Evolutionary conservation across 2,113 vertebrate species (phyloP).

Genomic region (Gasterosteus nipponicus): DNA sequence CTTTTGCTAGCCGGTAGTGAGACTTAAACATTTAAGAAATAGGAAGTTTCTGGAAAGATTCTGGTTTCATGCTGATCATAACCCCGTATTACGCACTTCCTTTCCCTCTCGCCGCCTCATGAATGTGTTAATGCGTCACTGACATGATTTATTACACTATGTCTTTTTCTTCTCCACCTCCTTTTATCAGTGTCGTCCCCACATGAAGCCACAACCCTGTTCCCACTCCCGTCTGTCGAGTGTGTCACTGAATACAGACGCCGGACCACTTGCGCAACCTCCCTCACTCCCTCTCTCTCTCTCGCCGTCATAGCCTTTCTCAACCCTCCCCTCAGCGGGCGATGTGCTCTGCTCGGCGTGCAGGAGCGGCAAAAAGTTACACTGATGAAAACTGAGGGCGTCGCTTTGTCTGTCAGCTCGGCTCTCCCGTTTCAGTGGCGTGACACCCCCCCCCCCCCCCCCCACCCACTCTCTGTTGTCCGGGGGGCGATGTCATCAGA

Average conservation of each 20-base stretch:
- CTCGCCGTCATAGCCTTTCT: conserved; percentile 11
- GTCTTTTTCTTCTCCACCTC: conserved; percentile 5
- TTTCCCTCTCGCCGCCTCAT: conserved; percentile 46
- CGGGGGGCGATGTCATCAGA: conserved; percentile 43
- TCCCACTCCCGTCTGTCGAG: conserved; percentile 44
- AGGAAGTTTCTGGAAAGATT: neutral
- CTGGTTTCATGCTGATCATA: conserved; percentile 11
- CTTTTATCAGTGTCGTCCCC: conserved; percentile 41
- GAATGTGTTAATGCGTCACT: conserved; percentile 56
- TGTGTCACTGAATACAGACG: conserved; percentile 50
- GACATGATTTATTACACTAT: conserved; percentile 55
- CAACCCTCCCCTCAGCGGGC: conserved; percentile 27
- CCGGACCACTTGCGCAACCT: conserved; percentile 6
- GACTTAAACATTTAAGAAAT: neutral
- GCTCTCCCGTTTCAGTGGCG: conserved; percentile 38
- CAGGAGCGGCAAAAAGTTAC: conserved; percentile 67
- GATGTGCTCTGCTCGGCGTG: conserved; percentile 64
- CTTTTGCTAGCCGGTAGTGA: neutral
- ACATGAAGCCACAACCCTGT: conserved; percentile 27
- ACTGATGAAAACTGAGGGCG: conserved; percentile 55
- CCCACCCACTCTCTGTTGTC: neutral
- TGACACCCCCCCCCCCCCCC: neutral
- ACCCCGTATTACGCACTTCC: conserved; percentile 23
- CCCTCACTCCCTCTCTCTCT: conserved; percentile 20
- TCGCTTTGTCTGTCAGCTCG: conserved; percentile 55